Base-by-base conservation (phyloP, 2,888 invertebrate genomes). In the Fragum whitleyi region DNA sequence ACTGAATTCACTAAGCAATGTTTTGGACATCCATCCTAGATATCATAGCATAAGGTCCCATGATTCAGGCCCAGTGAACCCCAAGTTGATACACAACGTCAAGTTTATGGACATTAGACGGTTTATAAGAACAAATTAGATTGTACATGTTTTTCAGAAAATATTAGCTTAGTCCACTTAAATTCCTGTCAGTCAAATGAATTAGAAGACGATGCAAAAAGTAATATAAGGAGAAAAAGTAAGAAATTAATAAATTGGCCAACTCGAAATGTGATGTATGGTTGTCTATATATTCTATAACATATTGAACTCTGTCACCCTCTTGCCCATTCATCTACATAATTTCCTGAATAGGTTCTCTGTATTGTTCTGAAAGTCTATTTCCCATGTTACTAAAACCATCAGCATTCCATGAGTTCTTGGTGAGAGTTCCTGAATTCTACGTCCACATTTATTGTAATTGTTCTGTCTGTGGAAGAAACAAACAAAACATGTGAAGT, bases 261-360 rank as follows among this genome's bases (percentile, higher is more conserved):
- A 14, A 14, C 14, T n/a, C 2, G 47, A 19, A 19, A 19, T 39
- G 47, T 47, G 47, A 47, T 47, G n/a, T 5, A 47, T 47, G 47
- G 47, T 2, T 47, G 47, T 14, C 14, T n/a, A 14, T 47, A 47
- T 47, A 47, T 14, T 47, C 47, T n/a, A 47, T 32, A 36, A 32
- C 62, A 62, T 62, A 32, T 32, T 62, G 62, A 62, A 62, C 62
- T 62, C 36, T 32, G 23, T 62, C 62, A 62, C 14, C 32, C 21
- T 32, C 32, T 16, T 32, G 57, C 36, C 23, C 16, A 7, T 32
- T 62, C 62, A 36, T 62, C 29, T 62, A 36, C 23, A 62, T 62
- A 62, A 28, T 62, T 61, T 14, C 36, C 16, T 62, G 36, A 36
- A 28, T 26, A 47, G 47, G 5, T 19, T 47, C 47, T 47, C n/a